Evolutionary conservation across 2,113 vertebrate genomes (phyloP).

Genomic region (Neotragus moschatus): DNA sequence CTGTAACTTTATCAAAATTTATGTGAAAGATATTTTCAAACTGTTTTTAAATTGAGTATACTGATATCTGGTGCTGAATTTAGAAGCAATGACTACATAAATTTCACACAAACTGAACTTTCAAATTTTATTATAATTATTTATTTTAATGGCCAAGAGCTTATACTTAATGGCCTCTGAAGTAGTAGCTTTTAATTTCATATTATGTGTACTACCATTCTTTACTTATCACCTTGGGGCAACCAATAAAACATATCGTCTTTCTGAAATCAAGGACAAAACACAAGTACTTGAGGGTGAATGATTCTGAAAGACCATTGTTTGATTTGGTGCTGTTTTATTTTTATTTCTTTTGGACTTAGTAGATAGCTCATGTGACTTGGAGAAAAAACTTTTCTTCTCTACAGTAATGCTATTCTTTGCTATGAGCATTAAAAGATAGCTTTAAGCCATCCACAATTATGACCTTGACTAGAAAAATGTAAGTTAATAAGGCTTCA

Average conservation of each 20-base stretch:
- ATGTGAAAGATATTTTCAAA: not conserved
- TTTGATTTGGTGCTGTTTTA: conserved; percentile 63
- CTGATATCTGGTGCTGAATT: not conserved
- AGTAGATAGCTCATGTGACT: conserved; percentile 56
- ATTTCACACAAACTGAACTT: not conserved
- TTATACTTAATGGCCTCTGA: not conserved
- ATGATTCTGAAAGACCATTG: conserved; percentile 36
- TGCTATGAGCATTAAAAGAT: conserved; percentile 82
- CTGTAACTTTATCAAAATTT: not conserved
- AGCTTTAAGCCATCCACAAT: conserved; percentile 84
- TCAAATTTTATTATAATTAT: not conserved
- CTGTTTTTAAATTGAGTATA: not conserved
- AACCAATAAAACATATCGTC: not conserved
- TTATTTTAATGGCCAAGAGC: not conserved
- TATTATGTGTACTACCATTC: not conserved
- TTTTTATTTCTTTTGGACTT: conserved; percentile 76
- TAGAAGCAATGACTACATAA: not conserved
- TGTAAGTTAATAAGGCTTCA: conserved; percentile 92
- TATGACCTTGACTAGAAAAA: conserved; percentile 89
- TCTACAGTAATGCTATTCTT: conserved; percentile 78
- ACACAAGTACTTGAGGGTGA: not conserved
- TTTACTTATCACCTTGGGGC: not conserved
- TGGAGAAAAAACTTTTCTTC: conserved; percentile 68
- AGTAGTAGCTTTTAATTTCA: not conserved
- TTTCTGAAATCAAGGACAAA: conserved; percentile 21